These are phyloP conservation scores for Cosmia trapezina DNA, from an alignment of 2,888 invertebrate genomes.

Conservation along the genomic window DNA sequence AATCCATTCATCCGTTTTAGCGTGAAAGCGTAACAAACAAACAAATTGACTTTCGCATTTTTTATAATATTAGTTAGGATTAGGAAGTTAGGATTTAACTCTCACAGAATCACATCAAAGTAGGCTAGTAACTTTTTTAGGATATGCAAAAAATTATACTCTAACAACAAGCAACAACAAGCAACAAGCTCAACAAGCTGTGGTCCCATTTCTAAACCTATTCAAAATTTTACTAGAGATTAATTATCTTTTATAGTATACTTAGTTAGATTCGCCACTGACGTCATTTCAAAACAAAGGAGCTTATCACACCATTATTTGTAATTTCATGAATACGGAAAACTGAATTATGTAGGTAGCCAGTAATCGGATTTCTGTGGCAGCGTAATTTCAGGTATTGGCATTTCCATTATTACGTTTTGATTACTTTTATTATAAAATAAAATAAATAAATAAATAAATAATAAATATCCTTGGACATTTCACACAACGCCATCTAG, in stretches of 20 bases:
- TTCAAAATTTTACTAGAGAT: not conserved
- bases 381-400: constrained; percentile 45
- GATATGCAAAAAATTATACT: not conserved
- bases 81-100: no score
- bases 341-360: constrained; percentile 30
- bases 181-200: not conserved
- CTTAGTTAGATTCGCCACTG: not conserved
- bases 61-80: no score
- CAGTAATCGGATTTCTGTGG: constrained; percentile 37
- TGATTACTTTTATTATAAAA: constrained; percentile 39
- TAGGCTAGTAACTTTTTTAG: not conserved
- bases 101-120: no score
- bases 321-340: constrained; percentile 34
- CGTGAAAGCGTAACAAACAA: no score
- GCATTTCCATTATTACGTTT: constrained; percentile 30
- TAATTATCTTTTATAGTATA: constrained; percentile 7
- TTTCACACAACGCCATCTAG: no score
- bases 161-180: no score
- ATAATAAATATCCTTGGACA: no score
- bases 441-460: no score
- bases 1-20: no score
- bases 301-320: constrained; percentile 23
- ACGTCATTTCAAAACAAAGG: constrained; percentile 13
- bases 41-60: no score
- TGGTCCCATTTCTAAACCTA: not conserved